A percentile compares a stretch with the other conserved stretches of the same genome.
These are phyloP conservation scores for Choristoneura rosaceana DNA, from an alignment of 2,888 invertebrate species.

Conservation along the genomic window DNA sequence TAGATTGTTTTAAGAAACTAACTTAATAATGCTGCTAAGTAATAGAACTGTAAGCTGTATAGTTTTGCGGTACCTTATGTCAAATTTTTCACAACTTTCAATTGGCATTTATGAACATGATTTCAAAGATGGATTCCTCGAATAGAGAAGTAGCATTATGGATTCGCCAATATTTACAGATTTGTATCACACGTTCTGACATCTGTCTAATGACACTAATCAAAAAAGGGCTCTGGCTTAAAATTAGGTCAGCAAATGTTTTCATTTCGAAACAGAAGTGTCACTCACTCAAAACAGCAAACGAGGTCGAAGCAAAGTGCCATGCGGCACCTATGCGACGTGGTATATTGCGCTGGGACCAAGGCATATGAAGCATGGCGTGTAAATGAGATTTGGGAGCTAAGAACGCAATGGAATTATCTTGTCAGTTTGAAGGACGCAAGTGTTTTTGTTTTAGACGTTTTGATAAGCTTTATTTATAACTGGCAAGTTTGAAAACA, in stretches of 20 bases:
- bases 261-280: background rate
- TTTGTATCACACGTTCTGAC: no score
- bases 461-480: no score
- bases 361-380: background rate
- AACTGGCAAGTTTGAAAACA: no score
- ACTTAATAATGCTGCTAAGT: no score
- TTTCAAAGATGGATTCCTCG: no score
- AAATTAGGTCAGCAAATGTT: background rate
- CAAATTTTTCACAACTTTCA: no score
- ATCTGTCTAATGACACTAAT: background rate
- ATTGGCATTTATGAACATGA: no score
- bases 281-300: background rate
- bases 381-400: slow-evolving; percentile 12
- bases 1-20: no score
- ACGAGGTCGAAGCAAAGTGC: background rate
- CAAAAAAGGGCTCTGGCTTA: background rate
- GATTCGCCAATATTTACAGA: no score
- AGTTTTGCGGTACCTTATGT: no score
- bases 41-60: no score
- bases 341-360: slow-evolving; percentile 23
- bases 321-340: background rate
- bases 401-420: slow-evolving; percentile 22
- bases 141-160: no score
- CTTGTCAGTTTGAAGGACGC: background rate
- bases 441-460: background rate